Evolutionary conservation across 2,797 vertebrate genomes (phyloP).

Genomic region (Triplophysa bombifrons): DNA sequence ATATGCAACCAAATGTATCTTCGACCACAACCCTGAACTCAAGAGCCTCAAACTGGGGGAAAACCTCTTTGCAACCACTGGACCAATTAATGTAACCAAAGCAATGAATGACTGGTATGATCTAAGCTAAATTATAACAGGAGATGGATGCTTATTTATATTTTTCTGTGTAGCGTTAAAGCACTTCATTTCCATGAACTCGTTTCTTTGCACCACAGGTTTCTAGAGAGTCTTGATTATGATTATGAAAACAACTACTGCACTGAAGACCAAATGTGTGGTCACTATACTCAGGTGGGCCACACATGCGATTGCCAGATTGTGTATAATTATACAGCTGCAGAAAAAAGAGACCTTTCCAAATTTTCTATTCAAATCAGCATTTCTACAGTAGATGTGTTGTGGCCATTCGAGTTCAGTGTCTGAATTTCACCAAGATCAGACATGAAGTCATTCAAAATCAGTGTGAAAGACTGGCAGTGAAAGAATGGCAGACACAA

Average conservation of each 20-base stretch:
- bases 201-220: conserved; percentile 32
- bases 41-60: conserved; percentile 64
- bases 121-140: not conserved
- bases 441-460: too few relatives aligned
- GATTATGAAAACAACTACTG: conserved; percentile 70
- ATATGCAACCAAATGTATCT: conserved; percentile 69
- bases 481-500: too few relatives aligned
- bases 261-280: conserved; percentile 70
- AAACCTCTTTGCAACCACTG: conserved; percentile 66
- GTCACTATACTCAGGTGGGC: conserved; percentile 79
- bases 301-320: too few relatives aligned
- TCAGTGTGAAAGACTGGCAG: too few relatives aligned
- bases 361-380: too few relatives aligned
- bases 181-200: not conserved
- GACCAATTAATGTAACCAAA: conserved; percentile 47
- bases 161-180: not conserved
- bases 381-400: too few relatives aligned
- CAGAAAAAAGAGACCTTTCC: too few relatives aligned
- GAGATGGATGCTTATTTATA: not conserved
- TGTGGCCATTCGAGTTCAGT: too few relatives aligned
- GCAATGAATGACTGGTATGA: conserved; percentile 72
- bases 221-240: conserved; percentile 53
- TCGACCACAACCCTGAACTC: conserved; percentile 71
- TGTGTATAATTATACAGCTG: too few relatives aligned
- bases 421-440: too few relatives aligned